phyloP scores from a whole-genome alignment of 2,113 vertebrate genomes.

The Mixornis gularis region DNA sequence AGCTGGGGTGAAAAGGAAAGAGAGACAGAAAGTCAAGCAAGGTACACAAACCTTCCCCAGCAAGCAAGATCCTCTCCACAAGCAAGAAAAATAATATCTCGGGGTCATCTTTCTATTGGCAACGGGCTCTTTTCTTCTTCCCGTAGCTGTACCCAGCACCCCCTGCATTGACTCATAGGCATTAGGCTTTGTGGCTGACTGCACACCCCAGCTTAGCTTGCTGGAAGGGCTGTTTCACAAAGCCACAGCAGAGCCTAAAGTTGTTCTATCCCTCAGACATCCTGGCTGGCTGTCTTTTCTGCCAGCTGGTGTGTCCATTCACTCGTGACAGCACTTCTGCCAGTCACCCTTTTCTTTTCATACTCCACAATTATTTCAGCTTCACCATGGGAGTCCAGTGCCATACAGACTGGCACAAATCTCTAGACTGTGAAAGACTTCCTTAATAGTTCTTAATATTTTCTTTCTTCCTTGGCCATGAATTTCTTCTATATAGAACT shows the following conservation, averaged over 20 bases:
- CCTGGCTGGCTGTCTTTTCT: neutral
- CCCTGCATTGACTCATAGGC: neutral
- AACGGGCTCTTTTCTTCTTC: neutral
- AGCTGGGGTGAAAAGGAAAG: neutral
- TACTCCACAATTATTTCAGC: neutral
- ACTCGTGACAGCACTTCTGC: neutral
- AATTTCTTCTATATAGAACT: neutral
- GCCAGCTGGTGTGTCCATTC: neutral
- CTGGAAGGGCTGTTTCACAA: slow-evolving; percentile 17
- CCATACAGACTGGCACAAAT: neutral
- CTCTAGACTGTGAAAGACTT: neutral
- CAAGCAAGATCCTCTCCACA: neutral
- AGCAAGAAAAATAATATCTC: neutral
- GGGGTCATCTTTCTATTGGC: neutral
- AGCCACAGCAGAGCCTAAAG: neutral
- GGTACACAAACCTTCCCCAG: neutral
- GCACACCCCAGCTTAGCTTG: neutral
- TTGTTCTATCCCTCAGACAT: neutral
- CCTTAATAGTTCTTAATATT: neutral
- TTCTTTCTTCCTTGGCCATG: neutral
- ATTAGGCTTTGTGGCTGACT: neutral
- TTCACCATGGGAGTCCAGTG: neutral
- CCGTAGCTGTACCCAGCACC: neutral
- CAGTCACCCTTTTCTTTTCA: neutral
- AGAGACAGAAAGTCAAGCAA: neutral